Percentiles rank a stretch among this genome's conserved stretches.
Evolutionary conservation across 2,888 invertebrate species (phyloP).

Genomic region (Spilosoma lubricipeda): DNA sequence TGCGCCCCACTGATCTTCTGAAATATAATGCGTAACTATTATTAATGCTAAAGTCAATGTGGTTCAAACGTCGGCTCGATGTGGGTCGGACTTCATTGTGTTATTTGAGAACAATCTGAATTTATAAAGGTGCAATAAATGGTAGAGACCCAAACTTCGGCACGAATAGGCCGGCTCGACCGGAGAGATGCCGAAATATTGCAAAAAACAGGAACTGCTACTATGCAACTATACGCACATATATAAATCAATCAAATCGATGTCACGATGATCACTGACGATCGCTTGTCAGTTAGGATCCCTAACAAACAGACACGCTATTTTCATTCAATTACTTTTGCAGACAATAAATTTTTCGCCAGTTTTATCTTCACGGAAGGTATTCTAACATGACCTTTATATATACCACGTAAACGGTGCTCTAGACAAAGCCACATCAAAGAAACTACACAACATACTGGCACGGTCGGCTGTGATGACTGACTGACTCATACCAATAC

Average conservation of each 20-base stretch:
- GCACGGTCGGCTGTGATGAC: conserved; percentile 26
- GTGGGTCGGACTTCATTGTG: not conserved
- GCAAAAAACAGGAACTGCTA: not conserved
- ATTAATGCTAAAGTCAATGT: conserved; percentile 28
- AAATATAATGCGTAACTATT: conserved; percentile 48
- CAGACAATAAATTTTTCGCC: not conserved
- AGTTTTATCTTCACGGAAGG: not conserved
- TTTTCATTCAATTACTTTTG: not conserved
- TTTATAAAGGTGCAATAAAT: not conserved
- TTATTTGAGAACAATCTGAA: not conserved
- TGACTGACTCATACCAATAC: conserved; percentile 39
- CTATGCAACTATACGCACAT: too few species aligned
- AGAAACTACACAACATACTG: conserved; percentile 18
- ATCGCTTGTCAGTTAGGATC: too few species aligned
- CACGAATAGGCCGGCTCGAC: too few species aligned
- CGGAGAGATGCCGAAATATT: not conserved
- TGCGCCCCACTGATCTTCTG: conserved; percentile 79
- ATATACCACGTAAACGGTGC: not conserved
- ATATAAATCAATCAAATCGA: not conserved
- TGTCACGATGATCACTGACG: too few species aligned
- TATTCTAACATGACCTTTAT: not conserved
- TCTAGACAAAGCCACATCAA: conserved; percentile 15
- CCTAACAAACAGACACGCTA: too few species aligned
- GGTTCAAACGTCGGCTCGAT: conserved; percentile 7
- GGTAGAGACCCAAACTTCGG: too few species aligned